Evolutionary conservation across 2,797 vertebrate genomes (phyloP), one percentile per base, ranked within the genome.

Genomic region (Hipposideros larvatus): DNA sequence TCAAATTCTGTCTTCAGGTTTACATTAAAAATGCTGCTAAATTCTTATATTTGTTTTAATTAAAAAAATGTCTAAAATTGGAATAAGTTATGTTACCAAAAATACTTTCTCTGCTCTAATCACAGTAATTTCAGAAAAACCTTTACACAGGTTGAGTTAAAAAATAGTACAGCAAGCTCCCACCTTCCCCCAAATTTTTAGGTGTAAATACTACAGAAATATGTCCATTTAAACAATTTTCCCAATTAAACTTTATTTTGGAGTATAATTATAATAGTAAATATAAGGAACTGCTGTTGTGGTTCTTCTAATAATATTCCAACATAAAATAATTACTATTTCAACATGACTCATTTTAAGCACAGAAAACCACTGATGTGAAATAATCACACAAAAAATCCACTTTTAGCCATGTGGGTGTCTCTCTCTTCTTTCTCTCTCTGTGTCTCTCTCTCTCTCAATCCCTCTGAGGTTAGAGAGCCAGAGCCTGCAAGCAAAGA

Each of bases 1-100:
- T 94, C 61, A 91, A 96, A 89, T 59, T 73, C 37, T 46, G 53
- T 70, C 43, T 90, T 86, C 6, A 51, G 34, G 48, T 83, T 95
- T 77, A 21, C n/a, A 89, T 88, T 46, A 14, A 86, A 83, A 94
- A 82, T 37, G 5, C 5, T 71, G 51, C 24, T 71, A 46, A 57
- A 65, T 82, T 68, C 31, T 71, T 82, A 19, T 3, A 34, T 59
- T 87, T n/a, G 74, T 85, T 84, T 94, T 91, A 90, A 74, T 86
- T 74, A 26, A 74, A 48, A 48, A 89, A 55, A 34, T 51, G 93
- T 61, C n/a, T 95, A 68, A 86, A 75, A 95, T 0, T 11, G 15
- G n/a, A 92, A 75, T 18, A 87, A 70, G 73, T 37, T 46, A 46
- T 34, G 11, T 94, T 83, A 86, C 1, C 28, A 37, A 77, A 95